phyloP scores from a whole-genome alignment of 2,113 vertebrate genomes.

The Aptenodytes forsteri region DNA sequence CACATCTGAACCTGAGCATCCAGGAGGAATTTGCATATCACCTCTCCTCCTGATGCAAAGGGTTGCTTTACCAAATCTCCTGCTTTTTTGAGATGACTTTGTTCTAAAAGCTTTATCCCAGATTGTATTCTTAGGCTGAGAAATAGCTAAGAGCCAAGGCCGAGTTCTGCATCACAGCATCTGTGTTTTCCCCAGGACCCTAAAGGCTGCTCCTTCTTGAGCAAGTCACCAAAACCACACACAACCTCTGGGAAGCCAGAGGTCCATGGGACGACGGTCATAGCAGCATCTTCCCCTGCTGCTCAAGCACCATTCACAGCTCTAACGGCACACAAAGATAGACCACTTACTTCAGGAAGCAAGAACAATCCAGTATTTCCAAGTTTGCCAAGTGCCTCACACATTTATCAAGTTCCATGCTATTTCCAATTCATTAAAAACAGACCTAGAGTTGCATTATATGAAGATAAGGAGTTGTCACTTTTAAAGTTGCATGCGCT shows the following conservation, averaged over 20 bases:
- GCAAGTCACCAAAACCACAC: not conserved
- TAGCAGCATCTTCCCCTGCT: not conserved
- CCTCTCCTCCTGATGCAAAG: not conserved
- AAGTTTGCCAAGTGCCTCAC: not conserved
- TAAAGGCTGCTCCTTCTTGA: not conserved
- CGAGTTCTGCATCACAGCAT: not conserved
- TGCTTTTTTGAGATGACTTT: not conserved
- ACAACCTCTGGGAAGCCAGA: not conserved
- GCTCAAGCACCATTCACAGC: not conserved
- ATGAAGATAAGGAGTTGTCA: not conserved
- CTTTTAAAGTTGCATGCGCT: not conserved
- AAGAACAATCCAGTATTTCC: not conserved
- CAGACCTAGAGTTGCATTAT: not conserved
- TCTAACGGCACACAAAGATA: not conserved
- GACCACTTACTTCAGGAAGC: not conserved
- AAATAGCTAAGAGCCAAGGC: not conserved
- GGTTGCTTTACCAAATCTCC: not conserved
- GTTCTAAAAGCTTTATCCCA: not conserved
- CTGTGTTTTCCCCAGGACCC: not conserved
- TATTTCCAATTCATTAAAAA: not conserved
- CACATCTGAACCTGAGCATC: not conserved
- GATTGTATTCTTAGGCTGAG: not conserved
- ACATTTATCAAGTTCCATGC: not conserved
- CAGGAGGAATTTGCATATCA: not conserved
- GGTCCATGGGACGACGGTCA: fast-evolving